Evolutionary conservation across 2,888 invertebrate species (phyloP).

Genomic region (Drosophila pegasa): DNA sequence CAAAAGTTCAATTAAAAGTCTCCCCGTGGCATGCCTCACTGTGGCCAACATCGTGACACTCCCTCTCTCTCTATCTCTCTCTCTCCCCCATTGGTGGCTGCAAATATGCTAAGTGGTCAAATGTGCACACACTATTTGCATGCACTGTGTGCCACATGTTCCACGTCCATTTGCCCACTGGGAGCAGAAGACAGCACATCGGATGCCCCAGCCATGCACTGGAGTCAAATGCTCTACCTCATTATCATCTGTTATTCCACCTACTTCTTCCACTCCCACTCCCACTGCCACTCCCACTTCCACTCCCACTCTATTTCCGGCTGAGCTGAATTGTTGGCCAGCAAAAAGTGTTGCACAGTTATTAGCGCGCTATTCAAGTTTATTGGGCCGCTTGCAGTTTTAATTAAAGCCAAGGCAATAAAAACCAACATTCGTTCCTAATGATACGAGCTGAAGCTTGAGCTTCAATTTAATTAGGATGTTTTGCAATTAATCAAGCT

Average conservation of each 20-base stretch:
- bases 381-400: constrained; percentile 35
- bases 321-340: constrained; percentile 19
- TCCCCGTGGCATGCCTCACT: constrained; percentile 44
- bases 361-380: constrained; percentile 52
- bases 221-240: constrained; percentile 26
- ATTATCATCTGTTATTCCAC: constrained; percentile 21
- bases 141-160: constrained; percentile 25
- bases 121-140: constrained; percentile 49
- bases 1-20: constrained; percentile 77
- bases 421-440: constrained; percentile 9
- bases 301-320: neutral
- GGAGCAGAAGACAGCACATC: constrained; percentile 28
- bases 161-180: constrained; percentile 17
- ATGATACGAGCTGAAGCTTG: constrained; percentile 30
- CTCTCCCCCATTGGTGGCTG: constrained; percentile 38
- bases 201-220: constrained; percentile 1
- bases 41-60: constrained; percentile 25
- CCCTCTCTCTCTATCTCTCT: too few relatives aligned
- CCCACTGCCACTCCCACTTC: neutral
- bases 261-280: neutral
- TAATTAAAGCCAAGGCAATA: constrained; percentile 43
- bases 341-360: constrained; percentile 48
- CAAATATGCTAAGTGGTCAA: constrained; percentile 63
- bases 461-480: neutral
- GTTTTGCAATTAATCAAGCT: neutral